Percentiles rank a stretch among this genome's conserved stretches.
Evolutionary conservation across 2,797 vertebrate species (phyloP).

Genomic region (Allobates femoralis): DNA sequence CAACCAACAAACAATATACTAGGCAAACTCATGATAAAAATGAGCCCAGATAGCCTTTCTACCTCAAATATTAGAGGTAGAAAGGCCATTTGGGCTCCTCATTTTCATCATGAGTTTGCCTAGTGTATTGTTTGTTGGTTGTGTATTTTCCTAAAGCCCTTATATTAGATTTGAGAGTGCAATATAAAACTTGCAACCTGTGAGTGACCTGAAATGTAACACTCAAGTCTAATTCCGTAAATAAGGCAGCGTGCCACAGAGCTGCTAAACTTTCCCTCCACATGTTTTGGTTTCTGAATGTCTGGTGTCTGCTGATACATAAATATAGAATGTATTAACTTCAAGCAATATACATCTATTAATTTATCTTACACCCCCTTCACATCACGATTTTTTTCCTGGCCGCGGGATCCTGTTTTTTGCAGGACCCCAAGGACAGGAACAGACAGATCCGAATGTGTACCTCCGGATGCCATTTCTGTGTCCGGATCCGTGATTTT

Average conservation of each 20-base stretch:
- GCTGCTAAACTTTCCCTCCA: not conserved
- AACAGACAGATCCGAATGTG: too few relatives aligned
- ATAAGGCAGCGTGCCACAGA: slow-evolving; percentile 12
- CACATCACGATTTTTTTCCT: too few relatives aligned
- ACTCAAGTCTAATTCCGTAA: slow-evolving; percentile 39
- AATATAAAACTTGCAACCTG: slow-evolving; percentile 44
- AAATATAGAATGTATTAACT: not conserved
- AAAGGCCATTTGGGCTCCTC: not conserved
- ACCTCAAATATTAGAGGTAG: too few relatives aligned
- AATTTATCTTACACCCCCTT: too few relatives aligned
- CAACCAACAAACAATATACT: not conserved
- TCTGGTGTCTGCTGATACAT: not conserved
- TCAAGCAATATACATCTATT: not conserved
- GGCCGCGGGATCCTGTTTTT: too few relatives aligned
- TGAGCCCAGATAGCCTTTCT: too few relatives aligned
- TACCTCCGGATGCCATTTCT: too few relatives aligned
- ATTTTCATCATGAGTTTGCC: not conserved
- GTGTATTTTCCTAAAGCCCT: slow-evolving; percentile 4
- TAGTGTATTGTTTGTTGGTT: not conserved
- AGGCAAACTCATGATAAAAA: not conserved
- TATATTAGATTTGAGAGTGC: slow-evolving; percentile 15
- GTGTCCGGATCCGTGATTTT: too few relatives aligned
- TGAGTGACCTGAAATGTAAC: slow-evolving; percentile 52
- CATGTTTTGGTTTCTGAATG: not conserved
- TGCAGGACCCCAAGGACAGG: too few relatives aligned